phyloP scores from a whole-genome alignment of 2,113 vertebrate species.

The Camelus dromedarius region DNA sequence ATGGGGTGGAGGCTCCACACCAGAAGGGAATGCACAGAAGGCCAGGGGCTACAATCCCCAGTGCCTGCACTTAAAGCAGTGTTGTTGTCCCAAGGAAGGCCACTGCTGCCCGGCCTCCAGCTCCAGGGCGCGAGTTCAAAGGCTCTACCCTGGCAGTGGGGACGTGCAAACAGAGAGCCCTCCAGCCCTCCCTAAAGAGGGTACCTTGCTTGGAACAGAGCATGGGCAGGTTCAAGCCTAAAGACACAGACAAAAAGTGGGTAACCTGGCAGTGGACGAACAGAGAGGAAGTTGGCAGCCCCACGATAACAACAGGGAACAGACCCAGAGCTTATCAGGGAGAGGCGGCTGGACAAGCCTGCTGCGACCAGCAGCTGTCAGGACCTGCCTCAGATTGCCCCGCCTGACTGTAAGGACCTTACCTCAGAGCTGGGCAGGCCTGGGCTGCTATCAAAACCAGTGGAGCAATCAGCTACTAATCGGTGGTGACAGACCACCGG shows the following conservation, averaged over 20 bases:
- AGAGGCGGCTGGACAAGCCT: neutral
- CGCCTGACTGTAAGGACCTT: neutral
- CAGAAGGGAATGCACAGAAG: neutral
- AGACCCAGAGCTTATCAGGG: no score
- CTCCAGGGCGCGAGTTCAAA: neutral
- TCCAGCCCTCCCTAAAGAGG: neutral
- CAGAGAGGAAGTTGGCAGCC: rapidly evolving
- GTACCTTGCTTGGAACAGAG: neutral
- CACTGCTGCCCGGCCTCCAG: neutral
- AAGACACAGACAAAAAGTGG: neutral
- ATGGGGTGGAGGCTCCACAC: rapidly evolving
- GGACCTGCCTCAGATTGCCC: neutral
- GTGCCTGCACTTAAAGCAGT: no score
- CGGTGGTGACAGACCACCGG: neutral
- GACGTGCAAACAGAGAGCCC: no score
- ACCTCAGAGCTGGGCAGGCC: rapidly evolving
- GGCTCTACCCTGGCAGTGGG: no score
- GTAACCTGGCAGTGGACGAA: rapidly evolving
- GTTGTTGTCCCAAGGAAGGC: no score
- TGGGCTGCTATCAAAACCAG: rapidly evolving
- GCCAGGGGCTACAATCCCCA: neutral
- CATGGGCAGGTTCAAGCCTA: neutral
- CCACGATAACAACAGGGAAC: neutral
- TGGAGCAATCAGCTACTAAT: neutral
- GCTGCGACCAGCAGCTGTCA: neutral